Conservation (phyloP, 2,888 invertebrate genomes). For the Gnatocerus cornutus region DNA sequence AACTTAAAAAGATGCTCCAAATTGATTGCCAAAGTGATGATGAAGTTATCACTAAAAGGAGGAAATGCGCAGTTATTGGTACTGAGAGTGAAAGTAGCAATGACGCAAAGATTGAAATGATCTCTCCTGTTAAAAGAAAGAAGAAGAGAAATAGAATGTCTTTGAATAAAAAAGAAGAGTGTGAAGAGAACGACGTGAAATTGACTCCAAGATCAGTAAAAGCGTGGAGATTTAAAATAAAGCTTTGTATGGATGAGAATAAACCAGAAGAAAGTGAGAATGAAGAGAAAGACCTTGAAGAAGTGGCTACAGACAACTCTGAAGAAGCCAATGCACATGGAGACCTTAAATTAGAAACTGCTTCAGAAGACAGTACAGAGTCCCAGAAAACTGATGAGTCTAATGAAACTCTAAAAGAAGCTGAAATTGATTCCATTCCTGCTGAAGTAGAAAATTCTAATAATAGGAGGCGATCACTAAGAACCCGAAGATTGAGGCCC, state of each 20-base stretch:
- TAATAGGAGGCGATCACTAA: constrained; percentile 6
- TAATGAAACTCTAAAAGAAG: background rate
- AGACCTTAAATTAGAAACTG: no score
- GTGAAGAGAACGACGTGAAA: background rate
- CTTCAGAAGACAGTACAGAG: background rate
- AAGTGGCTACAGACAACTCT: background rate
- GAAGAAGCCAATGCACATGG: no score
- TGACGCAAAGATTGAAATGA: constrained; percentile 43
- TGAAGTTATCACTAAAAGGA: constrained; percentile 45
- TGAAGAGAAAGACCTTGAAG: constrained; percentile 11
- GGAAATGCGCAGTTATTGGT: constrained; percentile 38
- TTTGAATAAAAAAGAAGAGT: constrained; percentile 5
- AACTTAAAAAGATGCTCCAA: constrained; percentile 72
- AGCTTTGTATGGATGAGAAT: constrained; percentile 46
- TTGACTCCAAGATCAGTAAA: constrained; percentile 38
- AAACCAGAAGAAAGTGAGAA: constrained; percentile 44
- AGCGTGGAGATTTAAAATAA: constrained; percentile 57
- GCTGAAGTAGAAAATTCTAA: background rate
- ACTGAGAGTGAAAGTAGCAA: constrained; percentile 42
- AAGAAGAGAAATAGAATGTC: constrained; percentile 61
- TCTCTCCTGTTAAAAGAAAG: constrained; percentile 65
- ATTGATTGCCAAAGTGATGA: constrained; percentile 61
- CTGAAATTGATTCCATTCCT: background rate
- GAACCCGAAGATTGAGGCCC: constrained; percentile 33
- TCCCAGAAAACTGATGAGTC: background rate